Conservation (phyloP, 1,140 invertebrate genomes). For the Pseudomyrmex pallidus region DNA sequence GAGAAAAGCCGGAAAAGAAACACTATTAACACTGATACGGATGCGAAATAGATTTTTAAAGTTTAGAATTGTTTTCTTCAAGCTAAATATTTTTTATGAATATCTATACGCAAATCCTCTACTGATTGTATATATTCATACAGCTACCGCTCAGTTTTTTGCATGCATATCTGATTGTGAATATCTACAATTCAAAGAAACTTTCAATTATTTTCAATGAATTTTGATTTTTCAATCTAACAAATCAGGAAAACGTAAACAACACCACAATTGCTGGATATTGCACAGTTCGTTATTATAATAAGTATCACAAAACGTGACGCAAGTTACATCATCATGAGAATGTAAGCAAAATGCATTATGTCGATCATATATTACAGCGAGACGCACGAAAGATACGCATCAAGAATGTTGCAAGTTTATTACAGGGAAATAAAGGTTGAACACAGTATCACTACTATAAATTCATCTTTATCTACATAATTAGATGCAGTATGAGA, state of each 20-base stretch:
- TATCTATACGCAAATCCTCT: no score
- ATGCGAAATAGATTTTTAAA: not conserved
- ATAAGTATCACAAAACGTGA: constrained; percentile 5
- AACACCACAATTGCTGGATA: not conserved
- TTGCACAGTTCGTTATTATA: not conserved
- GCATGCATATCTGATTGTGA: not conserved
- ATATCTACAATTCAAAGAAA: not conserved
- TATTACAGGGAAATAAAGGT: not conserved
- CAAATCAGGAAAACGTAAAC: not conserved
- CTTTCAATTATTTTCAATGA: not conserved
- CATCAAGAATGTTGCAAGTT: constrained; percentile 14
- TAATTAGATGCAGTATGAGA: not conserved
- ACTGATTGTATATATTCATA: no score
- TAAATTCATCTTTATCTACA: not conserved
- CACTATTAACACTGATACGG: no score
- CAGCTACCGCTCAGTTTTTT: not conserved
- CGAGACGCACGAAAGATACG: not conserved
- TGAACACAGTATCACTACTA: not conserved
- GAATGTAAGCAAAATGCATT: not conserved
- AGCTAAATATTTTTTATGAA: not conserved
- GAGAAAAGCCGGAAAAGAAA: not conserved
- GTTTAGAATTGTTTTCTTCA: not conserved
- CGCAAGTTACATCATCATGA: constrained; percentile 11
- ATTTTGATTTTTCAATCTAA: not conserved
- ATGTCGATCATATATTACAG: constrained; percentile 15